A percentile compares a stretch with the other conserved stretches of the same genome.
Evolutionary conservation across 2,888 invertebrate genomes (phyloP).

Genomic region (Philopedon plagiatum): DNA sequence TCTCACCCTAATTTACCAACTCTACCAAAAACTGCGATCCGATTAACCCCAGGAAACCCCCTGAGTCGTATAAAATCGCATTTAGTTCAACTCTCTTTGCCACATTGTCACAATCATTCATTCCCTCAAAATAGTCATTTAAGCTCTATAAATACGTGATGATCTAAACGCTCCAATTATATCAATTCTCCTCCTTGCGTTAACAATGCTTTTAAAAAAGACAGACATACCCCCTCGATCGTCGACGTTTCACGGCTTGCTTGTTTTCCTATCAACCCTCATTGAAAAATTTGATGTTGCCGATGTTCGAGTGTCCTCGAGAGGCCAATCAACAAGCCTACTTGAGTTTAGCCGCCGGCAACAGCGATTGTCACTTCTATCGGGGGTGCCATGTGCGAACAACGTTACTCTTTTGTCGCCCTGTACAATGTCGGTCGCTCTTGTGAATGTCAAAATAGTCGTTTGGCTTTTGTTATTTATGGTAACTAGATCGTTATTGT

Average conservation of each 20-base stretch:
- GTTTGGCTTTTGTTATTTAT: slow-evolving; percentile 36
- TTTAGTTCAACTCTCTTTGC: slow-evolving; percentile 36
- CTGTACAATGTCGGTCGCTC: slow-evolving; percentile 18
- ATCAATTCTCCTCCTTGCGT: not conserved
- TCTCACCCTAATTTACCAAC: slow-evolving; percentile 12
- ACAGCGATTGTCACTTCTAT: slow-evolving; percentile 33
- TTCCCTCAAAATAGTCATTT: slow-evolving; percentile 30
- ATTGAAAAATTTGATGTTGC: slow-evolving; percentile 42
- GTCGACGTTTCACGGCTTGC: slow-evolving; percentile 18
- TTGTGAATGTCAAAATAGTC: slow-evolving; percentile 39
- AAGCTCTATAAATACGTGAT: slow-evolving; percentile 3
- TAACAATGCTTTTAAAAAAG: slow-evolving; percentile 18
- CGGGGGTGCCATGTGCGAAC: slow-evolving; percentile 28
- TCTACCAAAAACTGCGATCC: slow-evolving; percentile 15
- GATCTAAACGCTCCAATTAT: slow-evolving; percentile 7
- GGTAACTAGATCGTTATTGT: slow-evolving; percentile 39
- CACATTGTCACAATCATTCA: slow-evolving; percentile 30
- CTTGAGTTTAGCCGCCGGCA: slow-evolving; percentile 30
- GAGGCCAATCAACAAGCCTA: slow-evolving; percentile 49
- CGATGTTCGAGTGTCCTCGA: slow-evolving; percentile 49
- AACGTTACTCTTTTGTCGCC: slow-evolving; percentile 35
- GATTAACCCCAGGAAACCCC: slow-evolving; percentile 28
- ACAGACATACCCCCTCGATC: slow-evolving; percentile 25
- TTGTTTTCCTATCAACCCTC: slow-evolving; percentile 21
- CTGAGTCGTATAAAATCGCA: slow-evolving; percentile 34